Evolutionary conservation across 2,888 invertebrate species (phyloP), one percentile per base, ranked within the genome.

Genomic region (Patella ulyssiponensis): DNA sequence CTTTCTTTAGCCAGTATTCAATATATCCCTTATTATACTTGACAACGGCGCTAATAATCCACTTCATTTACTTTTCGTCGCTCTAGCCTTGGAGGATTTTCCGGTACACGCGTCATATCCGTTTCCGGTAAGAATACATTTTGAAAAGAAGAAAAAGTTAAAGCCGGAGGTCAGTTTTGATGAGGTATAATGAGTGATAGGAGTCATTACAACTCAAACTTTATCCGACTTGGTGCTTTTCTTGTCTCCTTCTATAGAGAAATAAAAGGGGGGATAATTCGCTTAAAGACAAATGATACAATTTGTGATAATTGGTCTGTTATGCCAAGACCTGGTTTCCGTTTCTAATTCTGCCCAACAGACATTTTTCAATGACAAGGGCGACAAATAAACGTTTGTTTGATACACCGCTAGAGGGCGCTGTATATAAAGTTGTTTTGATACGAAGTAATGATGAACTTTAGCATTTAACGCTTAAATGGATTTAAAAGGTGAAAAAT

Each of bases 251-350:
- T 64, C 23, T 23, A 64, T 20, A 64, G 23, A 3, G 23, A 23
- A 23, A 12, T 64, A 23, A 64, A 64, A 64, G 23, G 64, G 64
- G 64, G 23, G 64, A 23, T 64, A 64, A 64, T 64, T 64, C 23
- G 64, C 64, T 64, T 64, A 64, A 64, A 64, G 64, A 64, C 64
- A 64, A 64, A 64, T 64, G 64, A 64, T 23, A 64, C 64, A 64
- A 64, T 23, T 64, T 64, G 64, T 3, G 64, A 64, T 64, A 64
- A 64, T 64, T 64, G 64, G 64, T 11, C 20, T 64, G 64, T 64
- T 64, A 23, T 64, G 64, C 23, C 20, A 64, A 64, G 64, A 64
- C 64, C 64, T 64, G 11, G 64, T 23, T 64, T 64, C 64, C 64
- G 64, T 20, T 64, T 20, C 20, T 23, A 20, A 64, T 64, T 64